phyloP scores from a whole-genome alignment of 2,888 invertebrate species.

The Pheosia gnoma region DNA sequence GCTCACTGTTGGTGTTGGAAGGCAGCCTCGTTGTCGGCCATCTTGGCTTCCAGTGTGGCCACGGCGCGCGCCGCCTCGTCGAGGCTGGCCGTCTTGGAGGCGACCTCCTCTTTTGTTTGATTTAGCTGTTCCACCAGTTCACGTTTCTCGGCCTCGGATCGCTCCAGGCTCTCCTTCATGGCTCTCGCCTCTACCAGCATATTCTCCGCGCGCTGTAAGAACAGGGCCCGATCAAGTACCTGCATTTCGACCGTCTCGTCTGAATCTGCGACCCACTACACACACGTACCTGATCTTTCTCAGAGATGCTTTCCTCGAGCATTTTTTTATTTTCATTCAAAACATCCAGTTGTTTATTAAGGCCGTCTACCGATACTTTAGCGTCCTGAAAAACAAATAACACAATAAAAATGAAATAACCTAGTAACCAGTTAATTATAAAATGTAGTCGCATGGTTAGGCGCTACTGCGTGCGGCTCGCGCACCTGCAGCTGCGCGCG shows the following conservation, averaged over 20 bases:
- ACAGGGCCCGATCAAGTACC: background rate
- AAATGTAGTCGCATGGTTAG: background rate
- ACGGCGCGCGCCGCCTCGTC: background rate
- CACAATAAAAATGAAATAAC: too few relatives aligned
- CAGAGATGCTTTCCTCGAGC: conserved; percentile 15
- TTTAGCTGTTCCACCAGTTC: background rate
- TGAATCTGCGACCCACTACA: background rate
- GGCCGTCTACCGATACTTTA: conserved; percentile 11
- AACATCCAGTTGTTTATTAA: conserved; percentile 9
- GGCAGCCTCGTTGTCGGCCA: background rate
- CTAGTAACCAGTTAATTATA: too few relatives aligned
- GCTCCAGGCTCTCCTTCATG: conserved; percentile 7
- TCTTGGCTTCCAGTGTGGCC: background rate
- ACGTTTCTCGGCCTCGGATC: conserved; percentile 9
- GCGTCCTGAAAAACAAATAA: conserved; percentile 1
- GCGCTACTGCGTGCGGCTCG: conserved; percentile 1
- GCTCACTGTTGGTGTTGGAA: background rate
- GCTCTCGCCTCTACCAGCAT: conserved; percentile 11
- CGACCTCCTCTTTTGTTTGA: background rate
- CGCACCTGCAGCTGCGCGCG: background rate
- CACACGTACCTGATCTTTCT: conserved; percentile 20
- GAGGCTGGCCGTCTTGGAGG: background rate
- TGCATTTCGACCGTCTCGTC: too few relatives aligned
- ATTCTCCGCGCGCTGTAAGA: conserved; percentile 12
- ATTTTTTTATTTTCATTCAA: conserved; percentile 9